Percentiles rank a stretch among this genome's conserved stretches.
These are phyloP conservation scores for Manis javanica DNA, from an alignment of 2,797 vertebrate species.

Conservation along the genomic window DNA sequence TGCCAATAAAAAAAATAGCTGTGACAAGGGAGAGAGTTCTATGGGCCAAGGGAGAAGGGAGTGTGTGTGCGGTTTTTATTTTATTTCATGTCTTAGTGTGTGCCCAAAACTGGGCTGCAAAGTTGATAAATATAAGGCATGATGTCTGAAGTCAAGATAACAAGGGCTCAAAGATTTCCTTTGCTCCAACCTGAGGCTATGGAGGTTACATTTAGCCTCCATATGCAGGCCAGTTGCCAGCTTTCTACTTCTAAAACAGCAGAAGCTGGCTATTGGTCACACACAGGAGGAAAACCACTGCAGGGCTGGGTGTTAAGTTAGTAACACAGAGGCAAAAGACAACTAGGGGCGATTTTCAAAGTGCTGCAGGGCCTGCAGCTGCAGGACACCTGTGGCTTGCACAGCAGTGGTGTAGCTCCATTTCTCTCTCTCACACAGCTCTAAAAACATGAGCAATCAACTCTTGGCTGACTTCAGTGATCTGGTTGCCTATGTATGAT, in stretches of 20 bases:
- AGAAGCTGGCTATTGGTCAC: slow-evolving; percentile 1
- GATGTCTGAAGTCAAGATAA: slow-evolving; percentile 22
- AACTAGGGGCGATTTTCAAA: slow-evolving; percentile 36
- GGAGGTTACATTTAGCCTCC: not conserved
- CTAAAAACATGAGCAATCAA: slow-evolving; percentile 54
- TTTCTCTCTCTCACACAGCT: slow-evolving; percentile 1
- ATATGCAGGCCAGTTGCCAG: not conserved
- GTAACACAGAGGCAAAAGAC: slow-evolving; percentile 46
- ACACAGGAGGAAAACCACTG: not conserved
- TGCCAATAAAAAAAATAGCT: not conserved
- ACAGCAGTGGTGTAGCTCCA: not conserved
- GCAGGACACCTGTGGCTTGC: not conserved
- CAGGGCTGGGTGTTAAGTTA: not conserved
- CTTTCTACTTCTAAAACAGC: not conserved
- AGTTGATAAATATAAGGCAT: not conserved
- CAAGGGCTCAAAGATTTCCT: slow-evolving; percentile 7
- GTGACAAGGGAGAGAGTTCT: not conserved
- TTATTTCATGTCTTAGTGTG: not conserved
- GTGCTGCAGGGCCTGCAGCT: not conserved
- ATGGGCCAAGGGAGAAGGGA: not conserved
- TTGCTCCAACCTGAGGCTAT: not conserved
- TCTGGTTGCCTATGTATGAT: not conserved
- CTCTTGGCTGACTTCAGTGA: slow-evolving; percentile 42
- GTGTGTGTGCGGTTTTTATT: not conserved
- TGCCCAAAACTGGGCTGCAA: not conserved